phyloP scores from a whole-genome alignment of 2,797 vertebrate genomes.

The Pelochelys cantorii region DNA sequence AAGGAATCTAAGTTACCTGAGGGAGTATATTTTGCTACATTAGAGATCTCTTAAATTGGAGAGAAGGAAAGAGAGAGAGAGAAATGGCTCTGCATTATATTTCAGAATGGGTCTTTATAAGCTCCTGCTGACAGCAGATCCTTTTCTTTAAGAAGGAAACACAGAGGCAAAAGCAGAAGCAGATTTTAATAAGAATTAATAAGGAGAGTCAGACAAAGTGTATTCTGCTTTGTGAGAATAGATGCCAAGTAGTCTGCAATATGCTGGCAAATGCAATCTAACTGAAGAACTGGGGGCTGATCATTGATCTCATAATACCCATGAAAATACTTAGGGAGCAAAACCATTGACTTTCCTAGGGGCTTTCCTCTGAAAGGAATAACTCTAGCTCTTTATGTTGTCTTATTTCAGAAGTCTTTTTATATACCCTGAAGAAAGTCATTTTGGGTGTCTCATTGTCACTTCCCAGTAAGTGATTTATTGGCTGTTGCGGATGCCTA shows the following conservation, averaged over 20 bases:
- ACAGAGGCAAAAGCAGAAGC: neutral
- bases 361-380: neutral
- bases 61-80: neutral
- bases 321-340: neutral
- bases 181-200: neutral
- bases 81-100: neutral
- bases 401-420: neutral
- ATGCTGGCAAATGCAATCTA: constrained; percentile 23
- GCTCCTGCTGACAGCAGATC: neutral
- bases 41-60: neutral
- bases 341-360: neutral
- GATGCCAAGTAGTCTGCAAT: constrained; percentile 40
- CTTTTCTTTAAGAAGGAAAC: constrained; percentile 24
- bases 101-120: neutral
- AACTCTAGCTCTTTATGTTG: neutral
- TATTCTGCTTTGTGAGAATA: neutral
- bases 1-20: neutral
- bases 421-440: neutral
- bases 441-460: neutral
- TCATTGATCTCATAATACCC: neutral
- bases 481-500: neutral
- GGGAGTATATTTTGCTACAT: neutral
- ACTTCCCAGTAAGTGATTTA: neutral
- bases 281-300: neutral
- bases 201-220: neutral